Base-by-base conservation (phyloP, 92 coral and sea anemone genomes). In the Epizoanthus stellaris region DNA sequence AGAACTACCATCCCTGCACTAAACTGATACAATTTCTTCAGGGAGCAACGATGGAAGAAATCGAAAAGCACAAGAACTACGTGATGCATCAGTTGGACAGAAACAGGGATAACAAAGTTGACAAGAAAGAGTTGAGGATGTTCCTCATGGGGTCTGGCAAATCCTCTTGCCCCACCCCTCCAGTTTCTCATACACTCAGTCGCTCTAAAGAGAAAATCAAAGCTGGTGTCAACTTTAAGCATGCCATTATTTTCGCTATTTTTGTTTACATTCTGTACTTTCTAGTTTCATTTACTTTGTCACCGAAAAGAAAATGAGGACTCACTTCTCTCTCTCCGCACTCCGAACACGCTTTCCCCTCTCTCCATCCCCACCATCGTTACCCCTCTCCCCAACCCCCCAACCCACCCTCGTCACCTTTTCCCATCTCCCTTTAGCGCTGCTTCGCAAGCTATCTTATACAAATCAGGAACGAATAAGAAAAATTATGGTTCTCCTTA, bases 31-130 rank as follows among this genome's bases (percentile, higher is more conserved):
- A 64, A 53, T 57, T 21, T 61, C 21, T 43, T 79, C 14, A 79
- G 83, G 83, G 83, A 62, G 70, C 83, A 4, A 79, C 83, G 16
- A 79, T 79, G 83, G 72, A 79, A 52, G 83, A 79, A 62, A 70
- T 79, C 4, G 83, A 79, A 63, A 79, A 79, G 20, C 60, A 79
- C 72, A 79, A 42, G 43, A 14, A 21, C 42, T 79, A 79, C 17
- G 83, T 79, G 17, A 79, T 79, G 83, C 70, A 62, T 38, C 23
- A 61, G 3, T 59, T 79, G 49, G 83, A 79, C 14, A 63, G 83
- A 42, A 79, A 79, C 20, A 59, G 59, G 65, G 83, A 79, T 13
- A 43, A 79, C 72, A 79, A 62, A 43, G 58, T 79, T 14, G 83
- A 79, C 83, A 79, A 79, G 71, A 79, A 40, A 7, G 83, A 79